Conservation (phyloP, 2,113 vertebrate species). For the Pachycephala philippinensis region DNA sequence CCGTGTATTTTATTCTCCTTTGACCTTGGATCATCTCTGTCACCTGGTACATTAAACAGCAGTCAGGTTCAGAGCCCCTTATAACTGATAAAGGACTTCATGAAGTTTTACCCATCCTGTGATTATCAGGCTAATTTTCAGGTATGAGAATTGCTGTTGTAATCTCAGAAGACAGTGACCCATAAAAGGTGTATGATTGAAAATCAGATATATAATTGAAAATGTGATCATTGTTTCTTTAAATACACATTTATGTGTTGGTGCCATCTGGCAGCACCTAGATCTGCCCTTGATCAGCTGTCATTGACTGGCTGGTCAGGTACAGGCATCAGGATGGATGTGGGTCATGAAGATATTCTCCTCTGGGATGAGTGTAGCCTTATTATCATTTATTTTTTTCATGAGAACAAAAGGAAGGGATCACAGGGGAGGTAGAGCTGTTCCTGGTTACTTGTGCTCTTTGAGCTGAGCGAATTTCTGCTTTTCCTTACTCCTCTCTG, state of each 20-base stretch:
- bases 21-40: not conserved
- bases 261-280: not conserved
- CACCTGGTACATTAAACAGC: not conserved
- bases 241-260: not conserved
- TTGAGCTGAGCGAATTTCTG: not conserved
- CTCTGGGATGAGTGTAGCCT: not conserved
- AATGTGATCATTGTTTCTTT: not conserved
- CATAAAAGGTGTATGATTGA: not conserved
- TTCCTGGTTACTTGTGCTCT: not conserved
- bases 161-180: slow-evolving; percentile 1
- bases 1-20: not conserved
- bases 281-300: not conserved
- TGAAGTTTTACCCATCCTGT: not conserved
- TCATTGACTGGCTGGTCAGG: not conserved
- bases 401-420: rapidly evolving
- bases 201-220: not conserved
- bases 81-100: not conserved
- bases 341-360: not conserved
- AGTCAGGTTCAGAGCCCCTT: not conserved
- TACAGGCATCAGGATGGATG: not conserved
- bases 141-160: not conserved
- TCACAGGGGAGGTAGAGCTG: not conserved
- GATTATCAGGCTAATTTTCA: not conserved
- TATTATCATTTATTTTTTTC: not conserved
- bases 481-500: rapidly evolving